Evolutionary conservation across 2,797 vertebrate species (phyloP).

Genomic region (Sphenodon punctatus): DNA sequence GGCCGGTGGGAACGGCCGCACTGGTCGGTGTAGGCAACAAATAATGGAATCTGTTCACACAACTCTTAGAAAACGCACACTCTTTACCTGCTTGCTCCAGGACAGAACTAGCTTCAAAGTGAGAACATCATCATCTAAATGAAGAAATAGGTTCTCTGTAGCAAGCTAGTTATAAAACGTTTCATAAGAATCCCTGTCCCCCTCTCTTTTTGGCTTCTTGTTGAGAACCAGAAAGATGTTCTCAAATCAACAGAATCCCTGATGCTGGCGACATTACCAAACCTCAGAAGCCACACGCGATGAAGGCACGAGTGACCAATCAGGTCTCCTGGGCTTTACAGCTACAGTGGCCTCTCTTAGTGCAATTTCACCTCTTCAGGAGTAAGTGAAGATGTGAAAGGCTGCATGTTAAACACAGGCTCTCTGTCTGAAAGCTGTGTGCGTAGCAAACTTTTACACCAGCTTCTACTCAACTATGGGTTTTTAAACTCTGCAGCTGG

Average conservation of each 20-base stretch:
- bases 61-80: slow-evolving; percentile 53
- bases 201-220: slow-evolving; percentile 69
- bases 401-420: slow-evolving; percentile 71
- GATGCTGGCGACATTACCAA: slow-evolving; percentile 72
- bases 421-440: slow-evolving; percentile 69
- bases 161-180: slow-evolving; percentile 75
- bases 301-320: slow-evolving; percentile 72
- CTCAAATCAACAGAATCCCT: slow-evolving; percentile 70
- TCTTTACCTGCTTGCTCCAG: slow-evolving; percentile 60
- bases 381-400: slow-evolving; percentile 77
- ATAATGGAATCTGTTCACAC: slow-evolving; percentile 46
- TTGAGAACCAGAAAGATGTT: slow-evolving; percentile 65
- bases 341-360: slow-evolving; percentile 46
- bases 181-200: slow-evolving; percentile 72
- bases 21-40: slow-evolving; percentile 22
- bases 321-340: slow-evolving; percentile 68
- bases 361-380: slow-evolving; percentile 68
- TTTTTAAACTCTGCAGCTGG: slow-evolving; percentile 74
- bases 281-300: slow-evolving; percentile 70
- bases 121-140: slow-evolving; percentile 66
- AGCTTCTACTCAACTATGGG: slow-evolving; percentile 70
- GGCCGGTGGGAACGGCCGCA: slow-evolving; percentile 48
- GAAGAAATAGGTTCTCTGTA: slow-evolving; percentile 68
- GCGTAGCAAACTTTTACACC: slow-evolving; percentile 71
- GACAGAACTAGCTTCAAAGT: slow-evolving; percentile 72